These are phyloP conservation scores for Ruditapes philippinarum DNA, from an alignment of 1,140 invertebrate genomes.

Conservation along the genomic window DNA sequence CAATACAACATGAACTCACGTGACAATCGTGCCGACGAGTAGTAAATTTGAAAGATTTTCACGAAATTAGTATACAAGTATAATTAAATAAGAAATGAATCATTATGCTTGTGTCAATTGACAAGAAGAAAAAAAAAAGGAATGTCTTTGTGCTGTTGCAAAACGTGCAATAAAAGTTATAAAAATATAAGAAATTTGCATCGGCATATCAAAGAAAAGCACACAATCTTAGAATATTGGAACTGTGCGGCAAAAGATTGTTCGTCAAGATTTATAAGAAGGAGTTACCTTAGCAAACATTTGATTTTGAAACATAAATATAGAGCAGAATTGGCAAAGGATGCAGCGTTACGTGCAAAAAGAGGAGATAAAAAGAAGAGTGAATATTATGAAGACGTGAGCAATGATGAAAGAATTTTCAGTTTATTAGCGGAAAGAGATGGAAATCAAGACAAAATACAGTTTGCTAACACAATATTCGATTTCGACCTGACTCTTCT, in stretches of 20 bases:
- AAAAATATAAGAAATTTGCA: background rate
- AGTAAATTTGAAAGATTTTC: background rate
- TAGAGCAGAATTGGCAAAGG: background rate
- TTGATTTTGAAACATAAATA: slow-evolving; percentile 7
- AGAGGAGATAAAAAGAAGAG: background rate
- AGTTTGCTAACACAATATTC: background rate
- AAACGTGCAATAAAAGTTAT: background rate
- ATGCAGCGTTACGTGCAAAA: background rate
- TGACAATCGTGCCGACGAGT: background rate
- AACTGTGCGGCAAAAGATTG: background rate
- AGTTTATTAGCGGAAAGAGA: background rate
- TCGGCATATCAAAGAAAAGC: slow-evolving; percentile 23
- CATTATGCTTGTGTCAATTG: background rate
- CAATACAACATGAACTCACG: no score
- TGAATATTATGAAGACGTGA: background rate
- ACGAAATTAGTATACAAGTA: no score
- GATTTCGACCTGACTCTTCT: background rate
- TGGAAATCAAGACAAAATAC: background rate
- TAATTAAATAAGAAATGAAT: background rate
- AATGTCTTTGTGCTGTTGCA: background rate
- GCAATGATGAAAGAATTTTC: background rate
- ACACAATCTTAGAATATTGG: background rate
- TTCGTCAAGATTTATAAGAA: slow-evolving; percentile 20
- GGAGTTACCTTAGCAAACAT: slow-evolving; percentile 12
- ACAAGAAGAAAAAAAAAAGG: background rate